Evolutionary conservation across 2,113 vertebrate species (phyloP).

Genomic region (Orthonyx spaldingii): DNA sequence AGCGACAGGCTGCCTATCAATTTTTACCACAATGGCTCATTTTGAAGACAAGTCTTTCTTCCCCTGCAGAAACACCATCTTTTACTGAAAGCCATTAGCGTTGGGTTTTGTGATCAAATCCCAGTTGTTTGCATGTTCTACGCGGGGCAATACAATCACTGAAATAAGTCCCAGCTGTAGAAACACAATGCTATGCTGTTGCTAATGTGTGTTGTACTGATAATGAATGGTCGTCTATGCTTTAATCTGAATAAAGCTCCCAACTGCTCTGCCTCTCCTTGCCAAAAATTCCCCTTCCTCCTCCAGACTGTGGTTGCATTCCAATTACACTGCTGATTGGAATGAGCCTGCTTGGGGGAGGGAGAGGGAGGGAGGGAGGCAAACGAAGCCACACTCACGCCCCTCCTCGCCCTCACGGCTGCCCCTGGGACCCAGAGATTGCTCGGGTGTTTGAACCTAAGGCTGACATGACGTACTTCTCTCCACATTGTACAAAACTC

Average conservation of each 20-base stretch:
- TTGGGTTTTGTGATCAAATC: conserved; percentile 36
- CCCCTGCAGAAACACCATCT: conserved; percentile 27
- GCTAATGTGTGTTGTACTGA: conserved; percentile 61
- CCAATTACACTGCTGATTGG: conserved; percentile 75
- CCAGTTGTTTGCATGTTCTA: conserved; percentile 63
- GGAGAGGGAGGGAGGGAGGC: neutral
- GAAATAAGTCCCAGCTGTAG: conserved; percentile 68
- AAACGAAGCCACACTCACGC: neutral
- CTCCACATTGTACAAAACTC: neutral
- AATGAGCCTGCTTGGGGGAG: conserved; percentile 67
- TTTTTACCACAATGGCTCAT: conserved; percentile 13
- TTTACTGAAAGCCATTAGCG: conserved; percentile 31
- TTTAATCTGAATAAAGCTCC: conserved; percentile 76
- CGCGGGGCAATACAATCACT: conserved; percentile 21
- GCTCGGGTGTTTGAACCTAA: neutral
- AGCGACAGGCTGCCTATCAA: neutral
- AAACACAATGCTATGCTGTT: conserved; percentile 69
- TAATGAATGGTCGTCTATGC: conserved; percentile 72
- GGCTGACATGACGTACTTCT: neutral
- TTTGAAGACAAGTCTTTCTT: conserved; percentile 17
- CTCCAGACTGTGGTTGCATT: conserved; percentile 75
- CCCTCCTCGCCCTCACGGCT: conserved; percentile 10
- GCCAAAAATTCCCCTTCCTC: conserved; percentile 77
- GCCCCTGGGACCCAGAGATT: conserved; percentile 4
- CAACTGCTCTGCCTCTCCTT: conserved; percentile 71